Conservation (phyloP, 2,888 invertebrate species). For the Melanotus villosus region DNA sequence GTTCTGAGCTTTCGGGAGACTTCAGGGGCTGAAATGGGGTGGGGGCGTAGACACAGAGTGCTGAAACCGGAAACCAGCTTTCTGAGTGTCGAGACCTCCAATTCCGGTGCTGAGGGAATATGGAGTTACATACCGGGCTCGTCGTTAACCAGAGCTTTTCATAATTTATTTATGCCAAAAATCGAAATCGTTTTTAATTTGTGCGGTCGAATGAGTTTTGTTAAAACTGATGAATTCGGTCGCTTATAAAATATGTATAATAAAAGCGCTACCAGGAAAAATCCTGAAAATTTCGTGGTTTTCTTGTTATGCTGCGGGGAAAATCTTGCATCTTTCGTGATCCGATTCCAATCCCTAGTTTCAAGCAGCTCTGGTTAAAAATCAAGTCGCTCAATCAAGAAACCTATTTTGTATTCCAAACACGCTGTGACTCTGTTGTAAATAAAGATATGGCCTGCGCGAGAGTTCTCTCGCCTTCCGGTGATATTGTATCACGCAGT, state of each 20-base stretch:
- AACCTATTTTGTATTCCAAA: slow-evolving; percentile 66
- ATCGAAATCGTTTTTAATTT: not conserved
- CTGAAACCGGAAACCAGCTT: slow-evolving; percentile 64
- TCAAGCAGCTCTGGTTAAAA: slow-evolving; percentile 66
- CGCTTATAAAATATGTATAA: too few species aligned
- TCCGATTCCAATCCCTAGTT: slow-evolving; percentile 65
- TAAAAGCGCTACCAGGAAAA: too few species aligned
- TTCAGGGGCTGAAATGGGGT: slow-evolving; percentile 49
- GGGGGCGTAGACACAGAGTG: slow-evolving; percentile 56
- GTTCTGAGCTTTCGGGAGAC: slow-evolving; percentile 56
- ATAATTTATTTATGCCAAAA: not conserved
- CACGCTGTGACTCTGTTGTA: slow-evolving; percentile 65
- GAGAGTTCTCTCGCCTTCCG: slow-evolving; percentile 53
- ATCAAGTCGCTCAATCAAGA: slow-evolving; percentile 70
- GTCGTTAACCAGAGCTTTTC: slow-evolving; percentile 1
- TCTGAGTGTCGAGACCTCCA: slow-evolving; percentile 62
- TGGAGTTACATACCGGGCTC: slow-evolving; percentile 61
- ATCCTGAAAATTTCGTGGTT: too few species aligned
- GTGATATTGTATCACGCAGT: slow-evolving; percentile 47
- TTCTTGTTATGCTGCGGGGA: slow-evolving; percentile 53
- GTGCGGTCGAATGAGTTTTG: too few species aligned
- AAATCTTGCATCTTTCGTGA: slow-evolving; percentile 60
- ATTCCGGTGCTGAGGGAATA: slow-evolving; percentile 61
- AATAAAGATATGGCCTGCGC: slow-evolving; percentile 69
- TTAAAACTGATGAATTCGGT: too few species aligned